Percentiles rank a stretch among this genome's conserved stretches.
These are phyloP conservation scores for Caenorhabditis plicata DNA, from an alignment of 2,888 invertebrate species.

Conservation along the genomic window DNA sequence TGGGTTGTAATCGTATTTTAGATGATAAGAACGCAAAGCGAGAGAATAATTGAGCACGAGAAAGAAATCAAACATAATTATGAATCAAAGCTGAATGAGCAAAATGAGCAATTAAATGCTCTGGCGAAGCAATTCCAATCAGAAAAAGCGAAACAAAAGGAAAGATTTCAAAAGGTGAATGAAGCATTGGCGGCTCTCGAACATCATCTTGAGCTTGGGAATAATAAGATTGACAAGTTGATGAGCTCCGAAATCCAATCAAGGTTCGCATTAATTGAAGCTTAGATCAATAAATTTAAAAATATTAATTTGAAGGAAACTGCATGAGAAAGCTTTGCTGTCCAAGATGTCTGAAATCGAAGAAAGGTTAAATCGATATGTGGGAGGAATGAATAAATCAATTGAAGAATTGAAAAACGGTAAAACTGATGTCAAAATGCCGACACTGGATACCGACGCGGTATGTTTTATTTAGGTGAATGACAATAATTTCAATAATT, in stretches of 20 bases:
- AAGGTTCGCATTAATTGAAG: conserved; percentile 18
- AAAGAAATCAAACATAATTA: conserved; percentile 39
- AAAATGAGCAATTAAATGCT: conserved; percentile 45
- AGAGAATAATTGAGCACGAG: conserved; percentile 45
- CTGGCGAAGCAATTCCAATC: conserved; percentile 38
- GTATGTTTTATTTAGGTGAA: conserved; percentile 26
- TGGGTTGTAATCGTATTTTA: conserved; percentile 14
- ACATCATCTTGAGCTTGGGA: conserved; percentile 60
- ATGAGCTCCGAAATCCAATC: conserved; percentile 45
- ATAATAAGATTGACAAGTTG: conserved; percentile 61
- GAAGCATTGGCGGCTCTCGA: conserved; percentile 62
- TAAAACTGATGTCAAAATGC: conserved; percentile 53
- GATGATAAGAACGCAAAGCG: conserved; percentile 51
- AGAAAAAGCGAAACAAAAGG: conserved; percentile 59
- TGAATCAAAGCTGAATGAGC: conserved; percentile 38
- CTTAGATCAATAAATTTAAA: background rate
- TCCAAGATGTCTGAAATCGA: conserved; percentile 59
- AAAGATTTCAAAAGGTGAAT: conserved; percentile 60
- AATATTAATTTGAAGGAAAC: conserved; percentile 42
- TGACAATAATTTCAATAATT: background rate
- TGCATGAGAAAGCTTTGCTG: conserved; percentile 63
- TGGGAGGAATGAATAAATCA: conserved; percentile 52
- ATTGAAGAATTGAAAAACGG: conserved; percentile 61
- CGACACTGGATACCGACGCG: conserved; percentile 59
- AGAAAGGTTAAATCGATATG: conserved; percentile 49